phyloP scores from a whole-genome alignment of 1,140 invertebrate genomes.

The Leptopilina boulardi region DNA sequence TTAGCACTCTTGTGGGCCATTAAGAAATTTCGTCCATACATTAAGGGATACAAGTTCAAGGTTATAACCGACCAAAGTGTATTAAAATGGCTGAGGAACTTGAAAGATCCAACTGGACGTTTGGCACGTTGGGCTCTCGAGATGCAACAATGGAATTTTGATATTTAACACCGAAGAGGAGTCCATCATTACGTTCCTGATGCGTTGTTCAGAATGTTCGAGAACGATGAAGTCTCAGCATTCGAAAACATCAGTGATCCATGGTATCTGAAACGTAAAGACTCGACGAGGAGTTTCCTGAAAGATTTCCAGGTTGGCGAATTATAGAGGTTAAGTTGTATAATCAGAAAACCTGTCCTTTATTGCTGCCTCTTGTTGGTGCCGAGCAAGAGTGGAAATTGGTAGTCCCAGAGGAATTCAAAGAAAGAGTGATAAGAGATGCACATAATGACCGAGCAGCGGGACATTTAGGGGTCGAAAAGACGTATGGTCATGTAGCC shows the following conservation, averaged over 20 bases:
- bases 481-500: conserved; percentile 50
- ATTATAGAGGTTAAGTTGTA: background rate
- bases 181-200: background rate
- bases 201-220: conserved; percentile 31
- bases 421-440: too few relatives aligned
- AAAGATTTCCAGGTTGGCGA: background rate
- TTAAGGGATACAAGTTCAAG: conserved; percentile 49
- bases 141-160: background rate
- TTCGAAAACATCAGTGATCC: background rate
- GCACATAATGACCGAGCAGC: conserved; percentile 56
- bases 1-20: too few relatives aligned
- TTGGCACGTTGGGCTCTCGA: too few relatives aligned
- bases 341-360: background rate
- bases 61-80: conserved; percentile 40
- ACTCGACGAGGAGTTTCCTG: background rate
- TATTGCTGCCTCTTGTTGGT: background rate
- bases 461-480: conserved; percentile 61
- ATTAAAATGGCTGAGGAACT: too few relatives aligned
- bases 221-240: background rate
- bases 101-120: too few relatives aligned
- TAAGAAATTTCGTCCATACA: too few relatives aligned
- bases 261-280: background rate
- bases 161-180: conserved; percentile 37
- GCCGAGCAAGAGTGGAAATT: conserved; percentile 55
- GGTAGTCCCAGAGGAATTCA: conserved; percentile 50